Evolutionary conservation across 1,140 invertebrate genomes (phyloP).

Genomic region (Drosophila watanabei): DNA sequence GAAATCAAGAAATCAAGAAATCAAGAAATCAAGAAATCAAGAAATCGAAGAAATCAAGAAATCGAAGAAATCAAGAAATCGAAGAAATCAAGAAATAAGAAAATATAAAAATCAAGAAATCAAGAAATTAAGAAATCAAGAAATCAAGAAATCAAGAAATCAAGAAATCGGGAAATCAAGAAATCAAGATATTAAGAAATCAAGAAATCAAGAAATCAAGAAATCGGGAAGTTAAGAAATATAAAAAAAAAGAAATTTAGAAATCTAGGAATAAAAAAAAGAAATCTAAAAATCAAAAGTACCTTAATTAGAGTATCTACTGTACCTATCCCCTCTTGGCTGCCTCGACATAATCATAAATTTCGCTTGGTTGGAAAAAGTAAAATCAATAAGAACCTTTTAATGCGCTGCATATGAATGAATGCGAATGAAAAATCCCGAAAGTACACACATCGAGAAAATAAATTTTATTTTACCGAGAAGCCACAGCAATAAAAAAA

Average conservation of each 20-base stretch:
- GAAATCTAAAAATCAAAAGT: background rate
- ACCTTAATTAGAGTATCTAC: background rate
- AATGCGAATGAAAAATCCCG: conserved; percentile 9
- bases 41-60: no score
- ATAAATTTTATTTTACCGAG: conserved; percentile 29
- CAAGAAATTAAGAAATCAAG: background rate
- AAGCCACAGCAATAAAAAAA: conserved; percentile 7
- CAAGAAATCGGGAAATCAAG: background rate
- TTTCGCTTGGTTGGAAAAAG: conserved; percentile 23
- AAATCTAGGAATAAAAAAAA: background rate
- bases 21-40: no score
- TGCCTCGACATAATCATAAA: conserved; percentile 33
- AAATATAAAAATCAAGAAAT: no score
- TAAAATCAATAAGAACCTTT: conserved; percentile 18
- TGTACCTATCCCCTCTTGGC: background rate
- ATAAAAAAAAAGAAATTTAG: background rate
- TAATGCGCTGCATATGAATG: conserved; percentile 9
- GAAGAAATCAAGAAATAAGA: no score
- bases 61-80: no score
- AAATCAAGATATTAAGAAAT: background rate
- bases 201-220: background rate
- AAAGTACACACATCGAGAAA: conserved; percentile 18
- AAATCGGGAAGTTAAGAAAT: background rate
- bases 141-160: background rate
- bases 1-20: no score